phyloP scores from a whole-genome alignment of 2,797 vertebrate species.

The Masticophis lateralis region DNA sequence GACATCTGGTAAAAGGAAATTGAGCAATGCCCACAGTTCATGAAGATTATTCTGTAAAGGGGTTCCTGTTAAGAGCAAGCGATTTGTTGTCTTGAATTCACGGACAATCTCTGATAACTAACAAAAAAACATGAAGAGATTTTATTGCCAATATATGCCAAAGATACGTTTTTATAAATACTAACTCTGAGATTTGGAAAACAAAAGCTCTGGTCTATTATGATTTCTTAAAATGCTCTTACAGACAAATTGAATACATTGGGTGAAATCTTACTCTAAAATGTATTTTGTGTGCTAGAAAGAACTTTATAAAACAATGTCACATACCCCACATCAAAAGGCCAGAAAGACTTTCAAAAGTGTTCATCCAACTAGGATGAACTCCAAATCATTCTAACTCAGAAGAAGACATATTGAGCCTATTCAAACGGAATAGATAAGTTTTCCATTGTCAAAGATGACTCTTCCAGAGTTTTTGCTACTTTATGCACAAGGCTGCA shows the following conservation, averaged over 20 bases:
- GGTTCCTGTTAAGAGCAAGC: conserved; percentile 84
- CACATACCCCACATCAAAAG: not conserved
- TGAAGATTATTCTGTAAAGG: conserved; percentile 88
- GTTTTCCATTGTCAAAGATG: not conserved
- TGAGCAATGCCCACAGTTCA: conserved; percentile 86
- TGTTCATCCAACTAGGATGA: not conserved
- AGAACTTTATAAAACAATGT: not conserved
- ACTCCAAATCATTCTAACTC: not conserved
- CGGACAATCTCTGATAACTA: conserved; percentile 87
- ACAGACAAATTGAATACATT: not conserved
- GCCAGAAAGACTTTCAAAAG: not conserved
- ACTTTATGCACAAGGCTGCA: not conserved
- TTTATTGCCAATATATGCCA: not conserved
- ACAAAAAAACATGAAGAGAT: conserved; percentile 40
- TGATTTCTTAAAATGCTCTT: not conserved
- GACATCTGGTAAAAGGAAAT: conserved; percentile 86
- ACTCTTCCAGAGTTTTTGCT: not conserved
- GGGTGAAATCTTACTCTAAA: not conserved
- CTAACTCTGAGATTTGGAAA: not conserved
- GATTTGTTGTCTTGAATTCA: conserved; percentile 88
- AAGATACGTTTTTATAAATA: conserved; percentile 18
- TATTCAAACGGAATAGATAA: not conserved
- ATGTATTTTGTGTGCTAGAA: not conserved
- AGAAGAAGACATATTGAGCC: not conserved
- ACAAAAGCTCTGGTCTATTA: not conserved